Conservation (phyloP, 2,113 vertebrate genomes). For the Sardina pilchardus region DNA sequence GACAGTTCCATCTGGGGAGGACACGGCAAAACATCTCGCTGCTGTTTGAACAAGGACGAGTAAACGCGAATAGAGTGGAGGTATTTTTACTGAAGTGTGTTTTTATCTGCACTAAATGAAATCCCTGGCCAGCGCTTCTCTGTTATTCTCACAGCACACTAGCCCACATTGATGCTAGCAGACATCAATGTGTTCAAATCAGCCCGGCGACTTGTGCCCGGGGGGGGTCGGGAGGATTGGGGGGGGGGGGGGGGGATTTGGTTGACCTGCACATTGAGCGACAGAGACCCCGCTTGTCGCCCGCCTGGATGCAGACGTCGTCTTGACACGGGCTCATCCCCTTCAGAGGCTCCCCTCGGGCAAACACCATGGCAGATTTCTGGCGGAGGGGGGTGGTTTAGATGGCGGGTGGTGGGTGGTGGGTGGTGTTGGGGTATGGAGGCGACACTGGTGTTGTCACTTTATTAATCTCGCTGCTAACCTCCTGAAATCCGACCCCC, state of each 20-base stretch:
- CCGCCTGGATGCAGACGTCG: conserved; percentile 20
- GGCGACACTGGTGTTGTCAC: conserved; percentile 20
- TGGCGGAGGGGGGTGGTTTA: too few relatives aligned
- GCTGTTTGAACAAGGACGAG: neutral
- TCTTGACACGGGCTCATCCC: conserved; percentile 26
- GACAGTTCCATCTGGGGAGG: neutral
- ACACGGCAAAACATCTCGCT: neutral
- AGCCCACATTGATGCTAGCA: conserved; percentile 7
- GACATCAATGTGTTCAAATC: conserved; percentile 49
- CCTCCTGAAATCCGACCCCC: conserved; percentile 25
- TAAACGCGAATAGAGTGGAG: neutral
- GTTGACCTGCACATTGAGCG: conserved; percentile 61
- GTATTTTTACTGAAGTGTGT: neutral
- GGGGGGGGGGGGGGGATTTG: conserved; percentile 42
- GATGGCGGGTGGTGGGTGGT: neutral
- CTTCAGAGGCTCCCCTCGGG: conserved; percentile 45
- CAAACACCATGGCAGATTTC: neutral
- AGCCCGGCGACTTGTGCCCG: conserved; percentile 31
- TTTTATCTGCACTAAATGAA: neutral
- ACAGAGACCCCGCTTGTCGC: conserved; percentile 21
- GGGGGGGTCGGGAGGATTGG: conserved; percentile 40
- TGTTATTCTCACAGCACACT: conserved; percentile 11
- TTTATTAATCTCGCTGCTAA: conserved; percentile 38
- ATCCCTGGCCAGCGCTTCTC: neutral
- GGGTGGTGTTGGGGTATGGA: neutral